phyloP scores from a whole-genome alignment of 2,797 vertebrate genomes.

The Falco berigora region DNA sequence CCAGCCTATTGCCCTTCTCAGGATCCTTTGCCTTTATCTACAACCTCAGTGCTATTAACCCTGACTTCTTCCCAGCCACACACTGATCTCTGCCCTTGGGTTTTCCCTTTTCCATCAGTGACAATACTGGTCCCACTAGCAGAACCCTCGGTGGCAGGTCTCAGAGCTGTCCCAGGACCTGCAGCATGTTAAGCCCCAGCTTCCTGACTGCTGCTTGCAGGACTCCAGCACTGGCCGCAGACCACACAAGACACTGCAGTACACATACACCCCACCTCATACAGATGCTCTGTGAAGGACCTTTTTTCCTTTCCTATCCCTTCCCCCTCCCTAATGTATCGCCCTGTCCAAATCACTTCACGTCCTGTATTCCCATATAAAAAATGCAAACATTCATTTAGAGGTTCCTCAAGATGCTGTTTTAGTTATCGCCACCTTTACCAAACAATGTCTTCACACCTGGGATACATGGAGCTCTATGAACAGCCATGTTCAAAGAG shows the following conservation, averaged over 20 bases:
- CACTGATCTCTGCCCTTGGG: not conserved
- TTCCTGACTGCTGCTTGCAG: not conserved
- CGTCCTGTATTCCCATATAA: not conserved
- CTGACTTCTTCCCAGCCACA: not conserved
- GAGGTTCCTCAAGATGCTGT: not conserved
- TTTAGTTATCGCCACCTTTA: not conserved
- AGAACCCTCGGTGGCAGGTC: not conserved
- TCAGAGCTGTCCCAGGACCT: not conserved
- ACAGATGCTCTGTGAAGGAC: not conserved
- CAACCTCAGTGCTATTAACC: not conserved
- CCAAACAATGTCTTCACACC: not conserved
- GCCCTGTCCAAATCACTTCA: not conserved
- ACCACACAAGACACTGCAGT: rapidly evolving
- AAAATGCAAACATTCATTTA: not conserved
- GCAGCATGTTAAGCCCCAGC: not conserved
- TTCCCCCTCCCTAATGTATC: not conserved
- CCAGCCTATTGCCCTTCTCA: not conserved
- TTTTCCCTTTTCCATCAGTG: not conserved
- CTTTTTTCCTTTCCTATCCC: not conserved
- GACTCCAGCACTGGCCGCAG: not conserved
- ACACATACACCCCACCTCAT: not conserved
- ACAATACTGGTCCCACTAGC: not conserved
- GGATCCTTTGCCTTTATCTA: not conserved
- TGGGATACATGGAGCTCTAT: not conserved
- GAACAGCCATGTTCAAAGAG: not conserved